Conservation (phyloP, 2,797 vertebrate genomes). For the Galagoides demidoff region DNA sequence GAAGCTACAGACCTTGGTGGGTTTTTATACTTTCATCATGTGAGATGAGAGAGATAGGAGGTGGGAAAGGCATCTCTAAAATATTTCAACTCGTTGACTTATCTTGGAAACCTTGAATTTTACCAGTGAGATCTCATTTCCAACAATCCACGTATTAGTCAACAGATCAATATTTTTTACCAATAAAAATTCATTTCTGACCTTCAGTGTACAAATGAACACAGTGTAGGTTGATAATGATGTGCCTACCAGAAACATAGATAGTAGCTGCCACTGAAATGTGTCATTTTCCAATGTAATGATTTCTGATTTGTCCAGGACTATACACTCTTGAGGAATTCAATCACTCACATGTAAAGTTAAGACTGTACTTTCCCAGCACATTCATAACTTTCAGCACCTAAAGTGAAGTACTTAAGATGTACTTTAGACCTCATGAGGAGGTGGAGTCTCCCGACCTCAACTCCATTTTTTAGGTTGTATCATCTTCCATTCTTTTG, state of each 20-base stretch:
- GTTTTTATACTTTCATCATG: background rate
- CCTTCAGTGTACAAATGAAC: background rate
- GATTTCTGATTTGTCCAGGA: background rate
- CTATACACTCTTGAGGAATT: background rate
- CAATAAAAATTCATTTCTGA: constrained; percentile 4
- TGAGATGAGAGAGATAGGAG: background rate
- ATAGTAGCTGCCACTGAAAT: background rate
- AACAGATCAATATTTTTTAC: constrained; percentile 26
- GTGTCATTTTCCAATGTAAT: background rate
- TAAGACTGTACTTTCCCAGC: background rate
- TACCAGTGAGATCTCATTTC: background rate
- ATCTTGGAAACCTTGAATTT: background rate
- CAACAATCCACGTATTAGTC: background rate
- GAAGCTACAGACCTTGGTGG: background rate
- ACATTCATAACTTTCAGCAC: background rate
- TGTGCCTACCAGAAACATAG: background rate
- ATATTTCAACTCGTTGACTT: background rate
- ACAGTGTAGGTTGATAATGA: background rate
- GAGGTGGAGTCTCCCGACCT: background rate
- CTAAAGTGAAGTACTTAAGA: background rate
- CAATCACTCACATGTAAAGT: background rate
- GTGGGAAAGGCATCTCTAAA: background rate
- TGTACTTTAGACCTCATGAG: background rate
- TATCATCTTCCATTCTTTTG: background rate
- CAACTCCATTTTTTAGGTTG: background rate